Evolutionary conservation across 2,888 invertebrate species (phyloP).

Genomic region (Aphelenchoides bicaudatus): DNA sequence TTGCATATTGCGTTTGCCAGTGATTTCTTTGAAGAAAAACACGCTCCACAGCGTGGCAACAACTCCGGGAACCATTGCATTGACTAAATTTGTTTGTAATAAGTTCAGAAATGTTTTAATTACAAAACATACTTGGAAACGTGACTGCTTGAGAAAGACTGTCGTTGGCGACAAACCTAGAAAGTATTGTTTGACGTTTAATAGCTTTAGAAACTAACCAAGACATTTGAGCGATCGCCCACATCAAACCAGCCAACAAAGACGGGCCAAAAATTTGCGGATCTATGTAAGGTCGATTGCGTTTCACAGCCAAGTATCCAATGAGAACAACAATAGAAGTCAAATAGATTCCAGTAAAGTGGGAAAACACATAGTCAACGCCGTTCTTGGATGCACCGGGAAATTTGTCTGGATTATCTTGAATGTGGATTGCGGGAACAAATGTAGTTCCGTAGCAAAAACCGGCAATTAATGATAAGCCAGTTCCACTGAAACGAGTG

Average conservation of each 20-base stretch:
- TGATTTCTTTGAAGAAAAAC: slow-evolving; percentile 63
- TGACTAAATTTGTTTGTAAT: too few relatives aligned
- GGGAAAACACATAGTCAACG: slow-evolving; percentile 63
- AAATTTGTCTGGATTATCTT: slow-evolving; percentile 59
- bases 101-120: slow-evolving; percentile 5
- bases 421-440: slow-evolving; percentile 63
- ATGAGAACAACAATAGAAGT: slow-evolving; percentile 62
- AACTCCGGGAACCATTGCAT: slow-evolving; percentile 62
- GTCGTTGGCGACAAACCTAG: slow-evolving; percentile 64
- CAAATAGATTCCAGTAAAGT: slow-evolving; percentile 63
- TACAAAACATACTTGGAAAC: slow-evolving; percentile 25
- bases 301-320: slow-evolving; percentile 60
- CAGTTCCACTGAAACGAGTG: slow-evolving; percentile 60
- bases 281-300: slow-evolving; percentile 62
- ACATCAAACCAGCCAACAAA: slow-evolving; percentile 63
- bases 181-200: slow-evolving; percentile 16
- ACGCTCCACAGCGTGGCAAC: slow-evolving; percentile 64
- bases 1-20: slow-evolving; percentile 45
- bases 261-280: slow-evolving; percentile 63
- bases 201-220: slow-evolving; percentile 61
- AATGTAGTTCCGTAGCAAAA: slow-evolving; percentile 64
- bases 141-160: slow-evolving; percentile 62
- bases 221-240: slow-evolving; percentile 63
- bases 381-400: slow-evolving; percentile 39
- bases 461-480: slow-evolving; percentile 62